Evolutionary conservation across 2,888 invertebrate genomes (phyloP), one percentile per base, ranked within the genome.

Genomic region (Portevinia maculata): DNA sequence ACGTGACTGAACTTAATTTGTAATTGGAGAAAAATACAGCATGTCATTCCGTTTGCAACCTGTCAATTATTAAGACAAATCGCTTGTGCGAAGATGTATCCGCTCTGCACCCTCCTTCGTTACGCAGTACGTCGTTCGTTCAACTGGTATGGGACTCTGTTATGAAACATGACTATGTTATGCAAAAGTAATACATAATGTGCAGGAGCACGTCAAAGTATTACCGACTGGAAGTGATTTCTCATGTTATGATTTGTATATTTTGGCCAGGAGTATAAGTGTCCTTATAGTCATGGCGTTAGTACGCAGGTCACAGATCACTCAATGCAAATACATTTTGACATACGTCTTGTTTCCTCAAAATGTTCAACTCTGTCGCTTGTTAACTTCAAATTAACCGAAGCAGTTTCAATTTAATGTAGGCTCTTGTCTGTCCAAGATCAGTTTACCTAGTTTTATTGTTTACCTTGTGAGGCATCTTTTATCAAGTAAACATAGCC

Each of bases 1-100:
- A 75, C 52, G 62, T 65, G 75, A 65, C 46, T 70, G 15, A 39
- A 53, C 64, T 76, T 76, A 60, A 70, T 75, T 70, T 81, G 65
- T 65, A 65, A 70, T 75, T 76, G 70, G 65, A 81, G 81, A 71
- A 71, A 39, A 60, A 81, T 70, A 59, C 57, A 48, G 46, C 59
- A 65, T 60, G 64, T 52, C 70, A 48, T 41, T 59, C 52, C 76
- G 55, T 65, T 60, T 81, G 60, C 76, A 65, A 81, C 48, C 76
- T 70, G 81, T 76, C 81, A 81, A 81, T 81, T 76, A 81, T 76
- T 60, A 39, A 70, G 70, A 76, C 65, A 76, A 81, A 81, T 76
- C 81, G 19, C 52, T 32, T 70, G 53, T 52, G 24, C 21, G 17
- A 69, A 44, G 44, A 65, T 55, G 57, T 50, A 28, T 15, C 19